Base-by-base conservation (phyloP, 2,797 vertebrate genomes). In the Alca torda region DNA sequence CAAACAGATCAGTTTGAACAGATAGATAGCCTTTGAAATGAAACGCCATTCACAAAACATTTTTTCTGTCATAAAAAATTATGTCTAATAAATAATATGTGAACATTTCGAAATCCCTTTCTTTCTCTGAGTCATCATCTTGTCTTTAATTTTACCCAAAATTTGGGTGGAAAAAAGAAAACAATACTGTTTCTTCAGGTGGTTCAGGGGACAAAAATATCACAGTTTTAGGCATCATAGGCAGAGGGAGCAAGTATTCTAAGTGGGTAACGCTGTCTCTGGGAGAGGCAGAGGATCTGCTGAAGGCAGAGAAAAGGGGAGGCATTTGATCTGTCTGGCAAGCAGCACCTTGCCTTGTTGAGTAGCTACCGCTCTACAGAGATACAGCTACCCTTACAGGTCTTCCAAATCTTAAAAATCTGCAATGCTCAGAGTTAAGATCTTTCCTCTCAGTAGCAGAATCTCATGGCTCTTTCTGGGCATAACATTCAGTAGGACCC, bases 81-180 rank as follows among this genome's bases (percentile, higher is more conserved):
- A 9, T 61, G 2, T 20, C 43, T n/a, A 78, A 65, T 64, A 57
- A 76, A 20, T 81, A 56, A 35, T 28, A 53, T 18, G 8, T 63
- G 31, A 84, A 37, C 3, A 53, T 53, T 65, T 75, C 26, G 35
- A 89, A 87, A 57, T 53, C 12, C 1, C 3, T 72, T 53, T 60
- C 25, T 76, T 89, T 76, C 53, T 65, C 65, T 50, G 20, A 72
- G n/a, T 26, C 0, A 25, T 39, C 56, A 24, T n/a, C 0, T 31
- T 23, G 72, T 65, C 10, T 37, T 74, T 39, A 6, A 25, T 43
- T 84, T 79, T 64, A 37, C 5, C 2, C 10, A 4, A 20, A 33
- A 5, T 54, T 16, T 19, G 0, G 0, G 3, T 5, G 5, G 1
- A 0, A 5, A 8, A 39, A 41, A 24, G 2, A 37, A 73, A 64